Percentiles rank a stretch among this genome's conserved stretches.
These are phyloP conservation scores for Monoplex corrugatus DNA, from an alignment of 2,888 invertebrate genomes.

Conservation along the genomic window DNA sequence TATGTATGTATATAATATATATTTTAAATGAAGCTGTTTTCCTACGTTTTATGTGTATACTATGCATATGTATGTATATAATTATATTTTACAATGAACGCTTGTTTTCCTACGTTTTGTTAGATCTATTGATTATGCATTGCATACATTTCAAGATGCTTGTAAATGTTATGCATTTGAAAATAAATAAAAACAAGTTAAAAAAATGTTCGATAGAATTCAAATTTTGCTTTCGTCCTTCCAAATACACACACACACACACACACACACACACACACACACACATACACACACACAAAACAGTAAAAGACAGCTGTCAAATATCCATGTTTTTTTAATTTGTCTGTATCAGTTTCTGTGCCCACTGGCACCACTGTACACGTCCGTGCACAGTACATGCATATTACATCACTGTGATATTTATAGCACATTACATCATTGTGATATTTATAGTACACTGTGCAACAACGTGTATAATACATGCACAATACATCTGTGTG, in stretches of 20 bases:
- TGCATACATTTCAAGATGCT: no score
- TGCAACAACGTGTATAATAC: slow-evolving; percentile 36
- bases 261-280: not conserved
- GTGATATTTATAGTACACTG: slow-evolving; percentile 38
- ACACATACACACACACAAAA: slow-evolving; percentile 9
- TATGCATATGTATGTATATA: not conserved
- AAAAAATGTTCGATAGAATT: no score
- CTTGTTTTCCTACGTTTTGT: no score
- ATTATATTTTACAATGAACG: not conserved
- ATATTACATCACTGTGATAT: slow-evolving; percentile 38
- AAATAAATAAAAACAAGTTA: no score
- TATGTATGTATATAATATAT: not conserved
- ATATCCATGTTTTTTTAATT: slow-evolving; percentile 32
- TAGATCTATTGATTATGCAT: no score
- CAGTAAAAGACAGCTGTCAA: not conserved
- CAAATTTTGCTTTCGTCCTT: not conserved
- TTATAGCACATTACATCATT: slow-evolving; percentile 41
- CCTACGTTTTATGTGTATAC: not conserved
- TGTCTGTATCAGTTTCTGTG: slow-evolving; percentile 26
- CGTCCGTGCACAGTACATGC: slow-evolving; percentile 18
- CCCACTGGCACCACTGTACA: slow-evolving; percentile 17
- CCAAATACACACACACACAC: not conserved
- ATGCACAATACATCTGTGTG: not conserved
- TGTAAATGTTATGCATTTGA: no score
- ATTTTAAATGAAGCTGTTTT: not conserved